A percentile compares a stretch with the other conserved stretches of the same genome.
Evolutionary conservation across 1,140 invertebrate genomes (phyloP).

Genomic region (Telenomus remus): DNA sequence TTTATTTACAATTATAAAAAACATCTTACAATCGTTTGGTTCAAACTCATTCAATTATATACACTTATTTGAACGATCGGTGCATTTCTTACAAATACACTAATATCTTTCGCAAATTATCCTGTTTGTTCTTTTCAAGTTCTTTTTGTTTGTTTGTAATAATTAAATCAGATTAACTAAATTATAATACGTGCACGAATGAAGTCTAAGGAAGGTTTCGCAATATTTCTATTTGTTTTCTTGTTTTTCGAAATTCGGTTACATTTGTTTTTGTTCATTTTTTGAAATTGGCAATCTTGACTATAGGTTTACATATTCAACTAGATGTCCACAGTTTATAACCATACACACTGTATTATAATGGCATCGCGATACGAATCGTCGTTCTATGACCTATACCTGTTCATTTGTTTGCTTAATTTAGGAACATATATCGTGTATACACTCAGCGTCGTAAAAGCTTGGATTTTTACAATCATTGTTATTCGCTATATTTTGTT

Average conservation of each 20-base stretch:
- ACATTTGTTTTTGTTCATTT: slow-evolving; percentile 12
- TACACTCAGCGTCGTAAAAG: slow-evolving; percentile 57
- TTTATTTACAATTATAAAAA: slow-evolving; percentile 51
- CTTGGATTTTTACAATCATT: slow-evolving; percentile 36
- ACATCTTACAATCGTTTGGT: slow-evolving; percentile 24
- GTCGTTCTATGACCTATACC: slow-evolving; percentile 32
- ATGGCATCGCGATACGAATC: slow-evolving; percentile 22
- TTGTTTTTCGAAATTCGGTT: slow-evolving; percentile 2
- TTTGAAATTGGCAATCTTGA: slow-evolving; percentile 41
- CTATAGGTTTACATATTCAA: slow-evolving; percentile 21
- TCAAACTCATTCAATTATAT: slow-evolving; percentile 4
- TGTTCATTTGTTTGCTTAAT: slow-evolving; percentile 46
- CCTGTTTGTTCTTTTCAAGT: no score
- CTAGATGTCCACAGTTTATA: slow-evolving; percentile 25
- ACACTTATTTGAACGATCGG: no score
- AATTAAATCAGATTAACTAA: no score
- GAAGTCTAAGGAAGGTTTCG: no score
- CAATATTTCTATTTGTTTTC: not conserved
- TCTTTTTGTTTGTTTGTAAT: no score
- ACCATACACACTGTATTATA: slow-evolving; percentile 17
- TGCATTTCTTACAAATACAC: no score
- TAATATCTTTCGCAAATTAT: no score
- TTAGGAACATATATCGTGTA: slow-evolving; percentile 62
- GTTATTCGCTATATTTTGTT: slow-evolving; percentile 4
- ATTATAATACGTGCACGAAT: no score